Percentiles rank a stretch among this genome's conserved stretches.
Evolutionary conservation across 2,888 invertebrate species (phyloP).

Genomic region (Stenodema calcarata): DNA sequence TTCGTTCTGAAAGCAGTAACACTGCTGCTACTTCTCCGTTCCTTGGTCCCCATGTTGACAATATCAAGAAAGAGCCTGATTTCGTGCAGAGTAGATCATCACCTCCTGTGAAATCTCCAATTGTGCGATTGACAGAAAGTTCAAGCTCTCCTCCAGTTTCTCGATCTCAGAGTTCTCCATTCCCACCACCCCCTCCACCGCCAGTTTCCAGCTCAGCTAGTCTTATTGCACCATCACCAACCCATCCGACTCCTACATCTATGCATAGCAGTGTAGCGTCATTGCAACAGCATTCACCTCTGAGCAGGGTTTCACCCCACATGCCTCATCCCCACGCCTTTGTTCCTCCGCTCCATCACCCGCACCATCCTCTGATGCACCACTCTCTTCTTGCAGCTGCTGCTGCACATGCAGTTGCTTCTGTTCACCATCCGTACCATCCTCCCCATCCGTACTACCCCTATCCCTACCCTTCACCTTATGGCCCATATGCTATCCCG

Average conservation of each 20-base stretch:
- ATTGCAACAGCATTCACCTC: conserved; percentile 74
- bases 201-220: conserved; percentile 61
- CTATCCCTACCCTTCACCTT: conserved; percentile 65
- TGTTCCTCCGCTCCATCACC: conserved; percentile 68
- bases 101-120: conserved; percentile 61
- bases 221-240: conserved; percentile 56
- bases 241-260: conserved; percentile 63
- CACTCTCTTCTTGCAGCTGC: conserved; percentile 70
- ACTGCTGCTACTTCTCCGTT: conserved; percentile 65
- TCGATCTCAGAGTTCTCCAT: conserved; percentile 53
- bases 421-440: conserved; percentile 75
- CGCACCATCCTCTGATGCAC: conserved; percentile 73
- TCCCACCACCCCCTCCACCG: conserved; percentile 56
- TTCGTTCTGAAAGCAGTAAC: conserved; percentile 63
- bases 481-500: conserved; percentile 64
- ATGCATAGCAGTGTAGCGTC: conserved; percentile 75
- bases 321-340: conserved; percentile 60
- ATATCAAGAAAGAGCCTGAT: conserved; percentile 78
- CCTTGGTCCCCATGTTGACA: conserved; percentile 73
- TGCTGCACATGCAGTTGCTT: conserved; percentile 68
- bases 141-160: conserved; percentile 51
- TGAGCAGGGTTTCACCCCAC: conserved; percentile 59
- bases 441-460: conserved; percentile 65
- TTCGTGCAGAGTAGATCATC: conserved; percentile 59
- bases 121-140: conserved; percentile 57